Evolutionary conservation across 2,888 invertebrate species (phyloP), one percentile per base, ranked within the genome.

Genomic region (Drosophila prolongata): DNA sequence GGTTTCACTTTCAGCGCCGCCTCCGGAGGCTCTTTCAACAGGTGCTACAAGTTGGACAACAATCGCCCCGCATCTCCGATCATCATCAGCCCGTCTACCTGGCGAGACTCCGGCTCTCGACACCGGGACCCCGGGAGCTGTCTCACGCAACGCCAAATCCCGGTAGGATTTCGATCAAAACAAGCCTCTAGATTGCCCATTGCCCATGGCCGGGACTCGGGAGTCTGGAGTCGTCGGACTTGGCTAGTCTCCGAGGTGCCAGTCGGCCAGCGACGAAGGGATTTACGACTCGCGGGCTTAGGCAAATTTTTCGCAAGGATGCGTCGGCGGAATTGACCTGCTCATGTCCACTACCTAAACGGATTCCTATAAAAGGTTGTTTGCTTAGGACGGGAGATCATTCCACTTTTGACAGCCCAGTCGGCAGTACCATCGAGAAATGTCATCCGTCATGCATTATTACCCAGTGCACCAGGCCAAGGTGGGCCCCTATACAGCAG

Each of bases 381-480:
- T 62, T 52, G 13, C 35, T 19, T 57, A 14, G 72, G 16, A 40
- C 34, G 54, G 50, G 55, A 69, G 68, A 78, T 83, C 85, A 84
- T 71, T 69, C 56, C 44, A 65, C 60, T 72, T 80, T 62, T 67
- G 66, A 72, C 78, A 79, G 62, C 64, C 47, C 24, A 62, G 52
- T 52, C 66, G 65, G 16, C 59, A 60, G 57, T 76, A 58, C 35
- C 57, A 60, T 59, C 13, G 43, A 35, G 27, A 34, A 27, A 85
- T 87, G 87, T 86, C 85, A 69, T 86, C 85, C 61, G 84, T 87
- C 50, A 87, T 86, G 87, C 85, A 86, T 74, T 86, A 86, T 77
- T 86, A 85, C 68, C 85, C 87, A 54, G 80, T 85, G 60, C 87
- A 86, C 27, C 85, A 80, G 79, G 37, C 81, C 42, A 75, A 81